phyloP scores from a whole-genome alignment of 2,797 vertebrate genomes.

The Pseudochirops corinnae region DNA sequence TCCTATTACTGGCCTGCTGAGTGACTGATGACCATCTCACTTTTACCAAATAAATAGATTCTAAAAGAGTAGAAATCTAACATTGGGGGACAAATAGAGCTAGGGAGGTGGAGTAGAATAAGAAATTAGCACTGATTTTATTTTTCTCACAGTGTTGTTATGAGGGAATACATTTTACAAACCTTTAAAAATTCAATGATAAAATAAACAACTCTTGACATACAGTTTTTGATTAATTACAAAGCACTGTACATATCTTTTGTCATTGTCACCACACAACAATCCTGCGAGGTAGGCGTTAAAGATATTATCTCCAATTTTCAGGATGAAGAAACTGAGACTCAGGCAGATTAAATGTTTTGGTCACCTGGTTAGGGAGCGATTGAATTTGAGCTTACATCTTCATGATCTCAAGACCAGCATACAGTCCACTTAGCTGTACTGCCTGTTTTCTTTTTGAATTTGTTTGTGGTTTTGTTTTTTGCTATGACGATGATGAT shows the following conservation, averaged over 20 bases:
- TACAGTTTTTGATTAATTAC: neutral
- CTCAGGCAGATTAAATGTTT: neutral
- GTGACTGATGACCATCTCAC: conserved; percentile 23
- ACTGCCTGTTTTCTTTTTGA: neutral
- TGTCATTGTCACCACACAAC: neutral
- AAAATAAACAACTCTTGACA: rapidly evolving
- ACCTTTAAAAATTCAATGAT: neutral
- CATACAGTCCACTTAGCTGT: neutral
- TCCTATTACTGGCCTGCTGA: neutral
- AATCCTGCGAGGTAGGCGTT: neutral
- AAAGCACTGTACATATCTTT: neutral
- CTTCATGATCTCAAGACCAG: neutral
- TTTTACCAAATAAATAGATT: conserved; percentile 19
- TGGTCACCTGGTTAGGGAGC: neutral
- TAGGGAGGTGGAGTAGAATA: neutral
- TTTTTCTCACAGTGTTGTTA: neutral
- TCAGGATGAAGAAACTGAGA: neutral
- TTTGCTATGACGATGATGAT: neutral
- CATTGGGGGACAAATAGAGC: neutral
- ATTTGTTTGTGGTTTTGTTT: neutral
- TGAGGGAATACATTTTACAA: neutral
- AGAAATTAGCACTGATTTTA: neutral
- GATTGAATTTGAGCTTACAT: neutral
- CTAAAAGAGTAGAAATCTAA: neutral
- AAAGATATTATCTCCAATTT: neutral